Evolutionary conservation across 2,888 invertebrate species (phyloP).

Genomic region (Tromatobia lineatoria): DNA sequence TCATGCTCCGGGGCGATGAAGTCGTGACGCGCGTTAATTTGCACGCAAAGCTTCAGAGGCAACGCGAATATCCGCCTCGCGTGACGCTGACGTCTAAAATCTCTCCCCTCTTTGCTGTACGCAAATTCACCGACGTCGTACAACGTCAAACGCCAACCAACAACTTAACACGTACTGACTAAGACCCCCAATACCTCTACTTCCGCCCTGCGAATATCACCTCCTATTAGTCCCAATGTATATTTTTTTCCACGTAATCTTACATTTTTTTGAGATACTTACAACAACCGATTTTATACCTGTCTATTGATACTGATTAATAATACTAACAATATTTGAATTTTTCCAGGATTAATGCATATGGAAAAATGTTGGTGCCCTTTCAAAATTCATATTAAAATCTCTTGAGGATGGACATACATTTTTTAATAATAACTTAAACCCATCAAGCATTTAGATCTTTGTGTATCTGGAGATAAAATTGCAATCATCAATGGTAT

Average conservation of each 20-base stretch:
- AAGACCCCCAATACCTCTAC: slow-evolving; percentile 41
- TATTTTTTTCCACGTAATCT: neutral
- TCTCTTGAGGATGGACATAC: neutral
- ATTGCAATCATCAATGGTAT: too few species aligned
- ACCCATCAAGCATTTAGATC: too few species aligned
- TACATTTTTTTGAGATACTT: neutral
- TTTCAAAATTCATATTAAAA: neutral
- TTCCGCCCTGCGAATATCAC: slow-evolving; percentile 36
- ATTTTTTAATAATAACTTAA: too few species aligned
- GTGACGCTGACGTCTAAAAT: slow-evolving; percentile 72
- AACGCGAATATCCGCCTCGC: slow-evolving; percentile 74
- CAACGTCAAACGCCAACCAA: slow-evolving; percentile 70
- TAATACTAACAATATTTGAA: slow-evolving; percentile 43
- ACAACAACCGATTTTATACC: slow-evolving; percentile 11
- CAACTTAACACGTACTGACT: slow-evolving; percentile 72
- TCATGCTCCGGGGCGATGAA: slow-evolving; percentile 75
- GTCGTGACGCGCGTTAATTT: slow-evolving; percentile 82
- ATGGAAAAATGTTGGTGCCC: slow-evolving; percentile 4
- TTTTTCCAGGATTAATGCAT: slow-evolving; percentile 53
- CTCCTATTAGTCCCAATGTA: slow-evolving; percentile 1
- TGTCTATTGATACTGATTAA: slow-evolving; percentile 39
- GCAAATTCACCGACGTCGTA: slow-evolving; percentile 72
- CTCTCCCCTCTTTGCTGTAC: neutral
- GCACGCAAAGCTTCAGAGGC: slow-evolving; percentile 73
- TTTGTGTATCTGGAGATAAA: too few species aligned